Evolutionary conservation across 53 echinoderm and acorn worm species (phyloP), one percentile per base, ranked within the genome.

Genomic region (Echinarachnius parma): DNA sequence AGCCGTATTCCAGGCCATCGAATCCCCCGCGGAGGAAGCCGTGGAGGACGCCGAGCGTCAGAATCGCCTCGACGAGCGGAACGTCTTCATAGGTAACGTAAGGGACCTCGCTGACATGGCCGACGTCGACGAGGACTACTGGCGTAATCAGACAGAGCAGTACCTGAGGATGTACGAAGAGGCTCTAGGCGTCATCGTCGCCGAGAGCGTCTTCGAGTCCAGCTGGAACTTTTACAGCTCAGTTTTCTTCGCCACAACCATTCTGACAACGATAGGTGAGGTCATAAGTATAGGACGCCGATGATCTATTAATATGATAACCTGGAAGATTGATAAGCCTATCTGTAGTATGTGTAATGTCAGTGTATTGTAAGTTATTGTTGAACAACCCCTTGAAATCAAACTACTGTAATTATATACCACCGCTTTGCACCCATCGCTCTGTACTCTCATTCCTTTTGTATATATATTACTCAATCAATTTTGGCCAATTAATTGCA

Each of bases 231-330:
- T 77, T 63, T 93, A 80, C 34, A 86, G 89, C 30, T 79, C 93
- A 0, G 62, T 93, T 53, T 93, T 93, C 52, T 83, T 93, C 46
- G 82, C 93, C 5, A 82, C 86, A 1, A 93, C 89, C 34, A 78
- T 89, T 11, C 83, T 93, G 28, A 93, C 86, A 27, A 93, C 89
- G 28, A 93, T 93, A 54, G 93, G 93, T 93, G 60, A 92, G 92
- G 72, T 56, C 19, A 32, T 16, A 2, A 3, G 56, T 1, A 25
- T 22, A n/a, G n/a, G n/a, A n/a, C n/a, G n/a, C n/a, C n/a, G n/a
- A n/a, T n/a, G n/a, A n/a, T n/a, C n/a, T n/a, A n/a, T n/a, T n/a
- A n/a, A n/a, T n/a, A n/a, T n/a, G n/a, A n/a, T n/a, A n/a, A n/a
- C n/a, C n/a, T n/a, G n/a, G n/a, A n/a, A n/a, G n/a, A n/a, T n/a